phyloP scores from a whole-genome alignment of 2,113 vertebrate species.

The Caranx ignobilis region DNA sequence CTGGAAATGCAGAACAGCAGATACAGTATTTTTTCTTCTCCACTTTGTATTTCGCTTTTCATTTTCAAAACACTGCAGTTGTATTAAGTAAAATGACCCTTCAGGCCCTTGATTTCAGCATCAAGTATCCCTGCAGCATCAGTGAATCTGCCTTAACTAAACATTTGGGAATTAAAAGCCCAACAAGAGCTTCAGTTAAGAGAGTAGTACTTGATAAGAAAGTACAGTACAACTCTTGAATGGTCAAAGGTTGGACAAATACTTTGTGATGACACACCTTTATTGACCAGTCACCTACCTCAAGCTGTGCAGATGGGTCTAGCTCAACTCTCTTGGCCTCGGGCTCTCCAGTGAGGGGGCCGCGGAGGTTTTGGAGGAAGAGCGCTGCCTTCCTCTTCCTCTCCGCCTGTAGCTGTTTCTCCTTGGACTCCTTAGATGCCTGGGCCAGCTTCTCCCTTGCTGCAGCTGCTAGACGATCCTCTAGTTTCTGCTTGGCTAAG shows the following conservation, averaged over 20 bases:
- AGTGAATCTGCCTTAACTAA: not conserved
- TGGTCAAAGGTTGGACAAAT: not conserved
- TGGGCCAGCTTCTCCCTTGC: conserved; percentile 98
- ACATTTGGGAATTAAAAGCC: not conserved
- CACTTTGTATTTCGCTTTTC: not conserved
- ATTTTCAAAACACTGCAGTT: not conserved
- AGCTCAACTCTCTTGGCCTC: conserved; percentile 86
- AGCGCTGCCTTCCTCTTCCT: conserved; percentile 96
- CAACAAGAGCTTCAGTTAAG: not conserved
- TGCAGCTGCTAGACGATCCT: conserved; percentile 97
- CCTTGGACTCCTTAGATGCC: conserved; percentile 98
- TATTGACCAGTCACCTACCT: conserved; percentile 77
- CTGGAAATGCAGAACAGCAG: not conserved
- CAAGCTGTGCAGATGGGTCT: conserved; percentile 80
- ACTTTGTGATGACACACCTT: not conserved
- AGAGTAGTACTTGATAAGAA: not conserved
- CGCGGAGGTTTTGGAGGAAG: conserved; percentile 93
- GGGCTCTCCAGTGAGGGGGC: conserved; percentile 86
- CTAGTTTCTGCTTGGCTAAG: conserved; percentile 95
- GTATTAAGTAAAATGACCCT: not conserved
- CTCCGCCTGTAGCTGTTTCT: conserved; percentile 97
- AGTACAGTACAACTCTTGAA: not conserved
- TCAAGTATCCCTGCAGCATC: not conserved
- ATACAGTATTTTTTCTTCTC: not conserved
- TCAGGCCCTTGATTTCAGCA: not conserved